Percentiles rank a stretch among this genome's conserved stretches.
These are phyloP conservation scores for Tetragonula carbonaria DNA, from an alignment of 2,888 invertebrate species.

Conservation along the genomic window DNA sequence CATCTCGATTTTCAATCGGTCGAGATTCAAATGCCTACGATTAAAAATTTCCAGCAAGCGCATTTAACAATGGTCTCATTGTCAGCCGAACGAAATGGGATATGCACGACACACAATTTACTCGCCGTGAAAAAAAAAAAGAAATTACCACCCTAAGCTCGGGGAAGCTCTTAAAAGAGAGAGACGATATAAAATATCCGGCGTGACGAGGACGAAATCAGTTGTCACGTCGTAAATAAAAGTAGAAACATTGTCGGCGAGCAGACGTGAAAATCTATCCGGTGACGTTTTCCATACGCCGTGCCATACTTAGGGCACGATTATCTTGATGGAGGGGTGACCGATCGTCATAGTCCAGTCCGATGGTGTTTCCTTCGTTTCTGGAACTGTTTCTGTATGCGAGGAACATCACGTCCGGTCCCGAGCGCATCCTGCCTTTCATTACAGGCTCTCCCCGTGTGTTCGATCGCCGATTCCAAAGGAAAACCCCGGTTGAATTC, in stretches of 20 bases:
- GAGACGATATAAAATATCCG: constrained; percentile 4
- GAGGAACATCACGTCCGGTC: constrained; percentile 79
- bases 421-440: constrained; percentile 78
- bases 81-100: too few species aligned
- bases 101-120: too few species aligned
- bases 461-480: constrained; percentile 58
- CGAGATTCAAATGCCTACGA: too few species aligned
- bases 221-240: constrained; percentile 25
- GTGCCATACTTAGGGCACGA: constrained; percentile 49
- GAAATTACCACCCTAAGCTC: too few species aligned
- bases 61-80: neutral
- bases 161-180: neutral
- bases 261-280: constrained; percentile 30
- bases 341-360: constrained; percentile 37
- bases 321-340: constrained; percentile 55
- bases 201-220: constrained; percentile 14
- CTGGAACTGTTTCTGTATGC: constrained; percentile 82
- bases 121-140: too few species aligned
- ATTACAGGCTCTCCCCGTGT: constrained; percentile 55
- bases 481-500: constrained; percentile 49
- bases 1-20: too few species aligned
- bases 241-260: constrained; percentile 11
- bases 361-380: constrained; percentile 80
- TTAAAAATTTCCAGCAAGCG: neutral
- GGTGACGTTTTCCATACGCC: constrained; percentile 35